A percentile compares a stretch with the other conserved stretches of the same genome.
Evolutionary conservation across 2,113 vertebrate species (phyloP).

Genomic region (Numida meleagris): DNA sequence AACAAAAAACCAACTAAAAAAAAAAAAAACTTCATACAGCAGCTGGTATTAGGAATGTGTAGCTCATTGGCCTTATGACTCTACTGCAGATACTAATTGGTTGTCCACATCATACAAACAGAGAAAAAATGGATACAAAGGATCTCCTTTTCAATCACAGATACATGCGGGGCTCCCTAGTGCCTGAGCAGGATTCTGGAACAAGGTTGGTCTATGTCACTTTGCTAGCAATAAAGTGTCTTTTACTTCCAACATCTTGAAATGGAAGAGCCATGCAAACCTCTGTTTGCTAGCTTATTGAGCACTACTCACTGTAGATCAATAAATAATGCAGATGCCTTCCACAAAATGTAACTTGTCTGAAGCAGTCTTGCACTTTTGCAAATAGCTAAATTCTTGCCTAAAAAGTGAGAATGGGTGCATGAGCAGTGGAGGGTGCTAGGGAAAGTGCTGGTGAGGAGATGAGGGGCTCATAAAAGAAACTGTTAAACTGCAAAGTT

Average conservation of each 20-base stretch:
- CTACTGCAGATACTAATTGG: not conserved
- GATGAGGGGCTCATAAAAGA: slow-evolving; percentile 43
- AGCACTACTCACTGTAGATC: not conserved
- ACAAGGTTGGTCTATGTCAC: not conserved
- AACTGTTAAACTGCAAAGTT: slow-evolving; percentile 66
- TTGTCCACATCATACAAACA: not conserved
- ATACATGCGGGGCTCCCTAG: not conserved
- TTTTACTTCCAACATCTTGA: not conserved
- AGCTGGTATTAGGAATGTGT: not conserved
- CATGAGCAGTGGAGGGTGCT: not conserved
- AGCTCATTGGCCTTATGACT: not conserved
- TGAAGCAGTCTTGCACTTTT: not conserved
- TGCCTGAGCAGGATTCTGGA: not conserved
- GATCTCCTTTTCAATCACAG: not conserved
- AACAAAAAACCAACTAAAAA: too few relatives aligned
- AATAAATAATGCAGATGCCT: not conserved
- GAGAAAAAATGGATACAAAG: not conserved
- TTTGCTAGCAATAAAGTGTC: not conserved
- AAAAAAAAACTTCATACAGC: not conserved
- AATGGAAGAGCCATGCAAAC: slow-evolving; percentile 14
- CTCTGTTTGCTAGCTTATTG: not conserved
- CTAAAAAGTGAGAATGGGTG: not conserved
- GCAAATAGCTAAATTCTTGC: slow-evolving; percentile 1
- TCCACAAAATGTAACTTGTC: slow-evolving; percentile 2
- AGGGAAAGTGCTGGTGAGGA: not conserved